Percentiles rank a stretch among this genome's conserved stretches.
Evolutionary conservation across 2,113 vertebrate species (phyloP).

Genomic region (Acanthochromis polyacanthus): DNA sequence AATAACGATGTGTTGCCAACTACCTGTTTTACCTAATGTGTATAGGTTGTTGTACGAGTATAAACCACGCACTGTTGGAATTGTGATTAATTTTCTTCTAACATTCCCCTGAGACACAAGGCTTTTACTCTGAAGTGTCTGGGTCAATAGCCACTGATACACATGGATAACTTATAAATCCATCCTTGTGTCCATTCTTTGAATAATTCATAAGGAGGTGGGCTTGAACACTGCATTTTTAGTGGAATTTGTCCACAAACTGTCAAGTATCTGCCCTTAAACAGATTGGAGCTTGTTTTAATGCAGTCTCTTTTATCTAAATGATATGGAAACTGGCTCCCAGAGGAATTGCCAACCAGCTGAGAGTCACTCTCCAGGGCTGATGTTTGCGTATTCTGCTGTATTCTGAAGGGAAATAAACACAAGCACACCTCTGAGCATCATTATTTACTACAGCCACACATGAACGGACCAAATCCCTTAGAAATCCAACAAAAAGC

Average conservation of each 20-base stretch:
- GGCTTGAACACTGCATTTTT: conserved; percentile 21
- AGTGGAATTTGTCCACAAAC: conserved; percentile 34
- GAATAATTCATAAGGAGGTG: conserved; percentile 60
- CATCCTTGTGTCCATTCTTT: conserved; percentile 45
- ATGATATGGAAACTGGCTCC: conserved; percentile 51
- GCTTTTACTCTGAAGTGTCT: conserved; percentile 55
- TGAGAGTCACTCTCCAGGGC: conserved; percentile 33
- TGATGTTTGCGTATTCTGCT: conserved; percentile 27
- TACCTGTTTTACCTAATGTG: conserved; percentile 4
- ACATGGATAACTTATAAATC: conserved; percentile 58
- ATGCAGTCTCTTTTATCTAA: conserved; percentile 62
- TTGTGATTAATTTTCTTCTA: conserved; percentile 53
- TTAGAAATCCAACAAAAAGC: conserved; percentile 29
- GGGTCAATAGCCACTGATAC: conserved; percentile 61
- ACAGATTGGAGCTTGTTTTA: conserved; percentile 55
- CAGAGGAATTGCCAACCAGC: conserved; percentile 49
- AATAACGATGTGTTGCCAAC: conserved; percentile 22
- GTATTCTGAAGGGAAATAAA: conserved; percentile 45
- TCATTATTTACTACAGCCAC: not conserved
- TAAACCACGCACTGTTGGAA: conserved; percentile 34
- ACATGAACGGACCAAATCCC: conserved; percentile 23
- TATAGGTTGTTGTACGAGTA: not conserved
- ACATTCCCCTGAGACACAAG: conserved; percentile 28
- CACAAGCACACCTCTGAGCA: conserved; percentile 15
- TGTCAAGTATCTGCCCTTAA: conserved; percentile 24